phyloP scores from a whole-genome alignment of 2,888 invertebrate genomes.

The Monoplex corrugatus region DNA sequence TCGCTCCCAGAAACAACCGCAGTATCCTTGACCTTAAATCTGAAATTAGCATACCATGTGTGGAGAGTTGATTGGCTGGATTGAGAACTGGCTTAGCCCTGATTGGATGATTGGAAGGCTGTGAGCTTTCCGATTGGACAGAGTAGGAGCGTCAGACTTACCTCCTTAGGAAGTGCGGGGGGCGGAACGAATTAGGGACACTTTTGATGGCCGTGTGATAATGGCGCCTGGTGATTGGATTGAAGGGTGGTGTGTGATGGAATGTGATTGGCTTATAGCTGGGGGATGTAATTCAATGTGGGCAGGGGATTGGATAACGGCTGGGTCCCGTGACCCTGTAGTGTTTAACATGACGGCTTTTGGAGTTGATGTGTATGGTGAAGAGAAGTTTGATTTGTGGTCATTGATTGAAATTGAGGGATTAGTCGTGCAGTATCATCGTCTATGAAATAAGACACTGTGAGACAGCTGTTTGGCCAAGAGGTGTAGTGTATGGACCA shows the following conservation, averaged over 20 bases:
- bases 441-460: too few species aligned
- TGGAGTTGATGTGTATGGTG: background rate
- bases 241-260: background rate
- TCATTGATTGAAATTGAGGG: background rate
- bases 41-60: background rate
- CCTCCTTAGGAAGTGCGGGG: background rate
- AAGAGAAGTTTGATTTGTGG: background rate
- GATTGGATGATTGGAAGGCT: constrained; percentile 20
- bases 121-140: background rate
- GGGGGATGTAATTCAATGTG: background rate
- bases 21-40: background rate
- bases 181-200: constrained; percentile 9
- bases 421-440: background rate
- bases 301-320: background rate
- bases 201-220: background rate
- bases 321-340: background rate
- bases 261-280: constrained; percentile 9
- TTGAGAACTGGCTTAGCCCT: constrained; percentile 6
- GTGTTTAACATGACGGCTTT: background rate
- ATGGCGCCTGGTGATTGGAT: background rate
- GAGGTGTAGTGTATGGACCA: too few species aligned
- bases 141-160: background rate
- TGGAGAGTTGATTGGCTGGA: constrained; percentile 17
- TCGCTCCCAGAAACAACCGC: background rate
- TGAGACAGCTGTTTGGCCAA: too few species aligned